Conservation (phyloP, 2,797 vertebrate species). For the Hafferia zeledoni region DNA sequence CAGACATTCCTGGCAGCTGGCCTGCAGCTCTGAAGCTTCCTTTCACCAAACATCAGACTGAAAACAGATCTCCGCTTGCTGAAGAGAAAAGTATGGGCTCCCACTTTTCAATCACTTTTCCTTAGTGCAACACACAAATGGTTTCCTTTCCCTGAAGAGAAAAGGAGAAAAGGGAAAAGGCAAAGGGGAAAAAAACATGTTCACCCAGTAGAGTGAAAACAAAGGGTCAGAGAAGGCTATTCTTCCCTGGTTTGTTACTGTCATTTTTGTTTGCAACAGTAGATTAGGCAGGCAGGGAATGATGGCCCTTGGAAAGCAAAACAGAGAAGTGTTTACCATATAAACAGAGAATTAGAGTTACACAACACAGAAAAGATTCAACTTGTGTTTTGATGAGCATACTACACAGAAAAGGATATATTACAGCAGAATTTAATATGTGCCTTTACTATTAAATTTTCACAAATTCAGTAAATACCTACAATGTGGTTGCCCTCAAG, state of each 20-base stretch:
- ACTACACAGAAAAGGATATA: neutral
- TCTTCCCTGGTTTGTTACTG: neutral
- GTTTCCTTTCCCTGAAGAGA: slow-evolving; percentile 5
- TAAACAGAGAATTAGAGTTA: slow-evolving; percentile 43
- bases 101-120: slow-evolving; percentile 49
- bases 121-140: neutral
- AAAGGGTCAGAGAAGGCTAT: neutral
- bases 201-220: neutral
- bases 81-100: slow-evolving; percentile 40
- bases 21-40: slow-evolving; percentile 57
- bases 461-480: neutral
- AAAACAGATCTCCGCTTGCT: slow-evolving; percentile 48
- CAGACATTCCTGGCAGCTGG: slow-evolving; percentile 65
- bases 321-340: slow-evolving; percentile 42
- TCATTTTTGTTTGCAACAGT: slow-evolving; percentile 6
- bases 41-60: slow-evolving; percentile 55
- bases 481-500: neutral
- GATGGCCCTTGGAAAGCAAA: slow-evolving; percentile 35
- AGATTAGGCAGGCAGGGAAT: slow-evolving; percentile 28
- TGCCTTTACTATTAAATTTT: neutral
- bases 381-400: neutral
- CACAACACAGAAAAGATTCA: neutral
- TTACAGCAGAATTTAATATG: neutral
- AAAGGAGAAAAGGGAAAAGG: slow-evolving; percentile 21
- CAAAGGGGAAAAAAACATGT: neutral